Percentiles rank a stretch among this genome's conserved stretches.
Conservation (phyloP, 2,888 invertebrate genomes). For the Piscicola geometra region DNA sequence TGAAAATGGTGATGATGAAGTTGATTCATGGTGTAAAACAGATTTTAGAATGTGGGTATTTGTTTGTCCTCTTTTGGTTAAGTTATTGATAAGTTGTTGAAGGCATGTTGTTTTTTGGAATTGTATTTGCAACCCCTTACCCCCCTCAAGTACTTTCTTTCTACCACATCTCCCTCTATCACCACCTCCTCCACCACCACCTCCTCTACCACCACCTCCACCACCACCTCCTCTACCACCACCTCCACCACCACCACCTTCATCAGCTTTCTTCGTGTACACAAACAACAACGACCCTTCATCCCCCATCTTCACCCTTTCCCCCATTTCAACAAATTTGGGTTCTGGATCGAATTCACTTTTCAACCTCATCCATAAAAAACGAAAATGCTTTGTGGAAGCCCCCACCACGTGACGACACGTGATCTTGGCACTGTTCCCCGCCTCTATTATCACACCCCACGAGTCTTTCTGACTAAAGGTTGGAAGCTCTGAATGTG, state of each 20-base stretch:
- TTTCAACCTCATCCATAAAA: slow-evolving; percentile 30
- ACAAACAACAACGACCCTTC: slow-evolving; percentile 25
- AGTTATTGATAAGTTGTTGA: background rate
- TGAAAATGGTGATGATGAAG: background rate
- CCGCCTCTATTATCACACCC: background rate
- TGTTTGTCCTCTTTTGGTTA: background rate
- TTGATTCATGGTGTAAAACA: background rate
- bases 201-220: background rate
- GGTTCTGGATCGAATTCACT: slow-evolving; percentile 28
- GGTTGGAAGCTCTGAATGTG: background rate
- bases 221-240: background rate
- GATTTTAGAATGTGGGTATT: background rate
- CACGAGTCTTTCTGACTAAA: background rate
- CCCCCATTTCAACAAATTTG: slow-evolving; percentile 2
- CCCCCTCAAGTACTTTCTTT: no score
- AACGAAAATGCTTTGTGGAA: slow-evolving; percentile 1
- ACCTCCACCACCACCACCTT: background rate
- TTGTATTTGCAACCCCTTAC: no score
- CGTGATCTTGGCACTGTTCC: slow-evolving; percentile 16
- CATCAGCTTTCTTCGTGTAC: background rate
- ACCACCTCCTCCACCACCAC: no score
- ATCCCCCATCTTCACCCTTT: slow-evolving; percentile 27
- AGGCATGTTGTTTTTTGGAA: no score
- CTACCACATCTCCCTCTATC: no score
- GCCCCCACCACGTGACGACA: background rate